A percentile compares a stretch with the other conserved stretches of the same genome.
Evolutionary conservation across 2,797 vertebrate genomes (phyloP).

Genomic region (Hydrolagus colliei): DNA sequence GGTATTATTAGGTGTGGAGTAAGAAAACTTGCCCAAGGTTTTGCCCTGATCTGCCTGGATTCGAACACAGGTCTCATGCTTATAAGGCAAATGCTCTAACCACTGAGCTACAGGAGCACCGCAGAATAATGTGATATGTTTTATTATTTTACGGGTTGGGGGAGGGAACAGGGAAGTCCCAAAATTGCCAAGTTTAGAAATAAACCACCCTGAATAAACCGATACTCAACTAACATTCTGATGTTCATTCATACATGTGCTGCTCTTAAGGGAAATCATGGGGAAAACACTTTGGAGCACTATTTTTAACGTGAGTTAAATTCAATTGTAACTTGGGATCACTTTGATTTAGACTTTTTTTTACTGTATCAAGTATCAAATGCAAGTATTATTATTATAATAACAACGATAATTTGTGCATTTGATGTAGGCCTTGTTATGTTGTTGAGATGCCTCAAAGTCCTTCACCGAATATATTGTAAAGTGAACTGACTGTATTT

Average conservation of each 20-base stretch:
- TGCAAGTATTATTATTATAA: too few relatives aligned
- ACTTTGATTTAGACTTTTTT: conserved; percentile 14
- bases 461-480: too few relatives aligned
- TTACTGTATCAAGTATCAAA: neutral
- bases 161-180: neutral
- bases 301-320: conserved; percentile 2
- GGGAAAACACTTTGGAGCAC: neutral
- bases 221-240: conserved; percentile 3
- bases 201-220: neutral
- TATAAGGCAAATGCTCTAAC: too few relatives aligned
- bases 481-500: too few relatives aligned
- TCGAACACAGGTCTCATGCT: too few relatives aligned
- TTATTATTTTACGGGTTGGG: neutral
- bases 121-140: neutral
- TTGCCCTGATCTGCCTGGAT: too few relatives aligned
- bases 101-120: too few relatives aligned
- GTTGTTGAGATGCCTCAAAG: too few relatives aligned
- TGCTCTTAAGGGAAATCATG: conserved; percentile 25
- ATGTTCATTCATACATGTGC: neutral
- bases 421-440: too few relatives aligned
- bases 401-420: too few relatives aligned
- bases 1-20: too few relatives aligned
- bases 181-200: neutral
- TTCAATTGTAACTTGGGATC: conserved; percentile 15
- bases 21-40: too few relatives aligned